Evolutionary conservation across 2,888 invertebrate species (phyloP).

Genomic region (Ischnura elegans): DNA sequence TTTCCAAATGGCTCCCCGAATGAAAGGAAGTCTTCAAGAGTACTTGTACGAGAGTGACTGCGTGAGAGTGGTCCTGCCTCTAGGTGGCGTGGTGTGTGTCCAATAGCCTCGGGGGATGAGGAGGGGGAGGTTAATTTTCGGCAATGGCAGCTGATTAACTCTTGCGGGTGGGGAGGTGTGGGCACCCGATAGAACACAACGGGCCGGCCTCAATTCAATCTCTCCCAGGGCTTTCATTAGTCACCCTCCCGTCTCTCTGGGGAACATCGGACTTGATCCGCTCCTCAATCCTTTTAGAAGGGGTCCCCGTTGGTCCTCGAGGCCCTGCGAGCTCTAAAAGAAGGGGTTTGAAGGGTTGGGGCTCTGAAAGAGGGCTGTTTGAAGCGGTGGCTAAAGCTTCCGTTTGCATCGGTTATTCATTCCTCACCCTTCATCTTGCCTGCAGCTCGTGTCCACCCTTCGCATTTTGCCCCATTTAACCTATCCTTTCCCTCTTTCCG

Average conservation of each 20-base stretch:
- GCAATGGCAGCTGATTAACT: slow-evolving; percentile 6
- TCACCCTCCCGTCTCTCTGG: background rate
- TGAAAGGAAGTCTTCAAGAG: background rate
- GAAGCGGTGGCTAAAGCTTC: background rate
- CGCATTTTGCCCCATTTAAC: background rate
- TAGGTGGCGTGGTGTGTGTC: too few species aligned
- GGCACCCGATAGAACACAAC: background rate
- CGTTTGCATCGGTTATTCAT: background rate
- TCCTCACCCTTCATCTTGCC: background rate
- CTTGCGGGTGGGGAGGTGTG: background rate
- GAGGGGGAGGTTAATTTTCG: background rate
- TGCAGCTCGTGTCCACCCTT: background rate
- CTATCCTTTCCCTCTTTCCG: background rate
- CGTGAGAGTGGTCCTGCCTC: too few species aligned
- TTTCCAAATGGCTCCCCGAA: background rate
- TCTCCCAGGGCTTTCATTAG: background rate
- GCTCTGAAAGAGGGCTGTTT: background rate
- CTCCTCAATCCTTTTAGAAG: background rate
- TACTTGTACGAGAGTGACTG: too few species aligned
- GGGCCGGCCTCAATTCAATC: background rate
- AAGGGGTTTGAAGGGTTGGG: background rate
- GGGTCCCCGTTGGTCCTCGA: background rate
- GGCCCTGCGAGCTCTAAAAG: background rate
- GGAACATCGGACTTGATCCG: background rate
- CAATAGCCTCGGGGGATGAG: background rate